These are phyloP conservation scores for Tetropium fuscum DNA, from an alignment of 2,888 invertebrate genomes.

Conservation along the genomic window DNA sequence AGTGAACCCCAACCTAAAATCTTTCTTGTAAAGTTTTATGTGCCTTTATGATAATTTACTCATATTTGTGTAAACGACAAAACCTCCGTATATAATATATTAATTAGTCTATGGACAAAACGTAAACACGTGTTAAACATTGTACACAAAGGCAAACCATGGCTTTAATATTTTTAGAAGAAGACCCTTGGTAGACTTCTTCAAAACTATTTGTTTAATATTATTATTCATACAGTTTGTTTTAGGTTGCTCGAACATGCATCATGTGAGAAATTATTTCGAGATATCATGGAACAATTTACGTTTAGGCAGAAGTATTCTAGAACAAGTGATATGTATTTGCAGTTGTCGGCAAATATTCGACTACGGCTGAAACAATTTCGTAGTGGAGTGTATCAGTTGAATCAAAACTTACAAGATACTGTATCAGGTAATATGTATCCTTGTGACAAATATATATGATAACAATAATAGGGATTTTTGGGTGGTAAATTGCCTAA, in stretches of 20 bases:
- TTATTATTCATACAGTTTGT: constrained; percentile 2
- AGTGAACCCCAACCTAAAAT: too few species aligned
- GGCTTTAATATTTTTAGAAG: constrained; percentile 66
- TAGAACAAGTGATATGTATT: constrained; percentile 69
- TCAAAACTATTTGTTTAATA: background rate
- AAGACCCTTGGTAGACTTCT: constrained; percentile 65
- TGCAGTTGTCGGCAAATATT: constrained; percentile 71
- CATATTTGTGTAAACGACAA: too few species aligned
- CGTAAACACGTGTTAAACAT: too few species aligned
- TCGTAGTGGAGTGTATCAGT: constrained; percentile 70
- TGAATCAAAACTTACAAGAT: constrained; percentile 70
- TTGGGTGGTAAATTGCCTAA: too few species aligned
- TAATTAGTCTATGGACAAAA: too few species aligned
- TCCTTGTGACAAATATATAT: too few species aligned
- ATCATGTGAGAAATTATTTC: constrained; percentile 73
- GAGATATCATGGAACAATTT: constrained; percentile 74
- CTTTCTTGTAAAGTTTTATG: too few species aligned
- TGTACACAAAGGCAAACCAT: too few species aligned
- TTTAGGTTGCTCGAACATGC: constrained; percentile 75
- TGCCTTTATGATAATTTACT: too few species aligned
- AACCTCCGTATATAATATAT: too few species aligned
- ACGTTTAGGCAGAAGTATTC: constrained; percentile 69
- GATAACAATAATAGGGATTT: too few species aligned
- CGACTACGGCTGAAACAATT: constrained; percentile 74
- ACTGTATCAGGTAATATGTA: constrained; percentile 67